These are phyloP conservation scores for Entomobrya multifasciata DNA, from an alignment of 2,888 invertebrate species.

Conservation along the genomic window DNA sequence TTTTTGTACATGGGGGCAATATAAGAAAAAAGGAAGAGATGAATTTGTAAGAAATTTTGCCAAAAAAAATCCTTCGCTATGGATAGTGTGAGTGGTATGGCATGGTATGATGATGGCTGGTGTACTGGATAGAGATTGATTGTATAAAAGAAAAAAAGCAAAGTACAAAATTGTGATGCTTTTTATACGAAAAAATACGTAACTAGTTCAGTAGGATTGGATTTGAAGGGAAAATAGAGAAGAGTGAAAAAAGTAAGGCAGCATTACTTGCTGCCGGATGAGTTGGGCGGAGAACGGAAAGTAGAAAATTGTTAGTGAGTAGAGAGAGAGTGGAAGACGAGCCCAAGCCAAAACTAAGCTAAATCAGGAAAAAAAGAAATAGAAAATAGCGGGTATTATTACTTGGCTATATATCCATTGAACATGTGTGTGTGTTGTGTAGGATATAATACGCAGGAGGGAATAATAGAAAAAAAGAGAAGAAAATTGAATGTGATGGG, in stretches of 20 bases:
- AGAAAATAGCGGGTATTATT: conserved; percentile 8
- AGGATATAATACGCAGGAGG: too few species aligned
- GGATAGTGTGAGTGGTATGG: not conserved
- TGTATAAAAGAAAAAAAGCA: conserved; percentile 22
- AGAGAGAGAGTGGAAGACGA: not conserved
- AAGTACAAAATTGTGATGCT: too few species aligned
- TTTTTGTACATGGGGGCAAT: not conserved
- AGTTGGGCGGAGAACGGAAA: conserved; percentile 49
- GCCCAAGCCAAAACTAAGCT: conserved; percentile 12
- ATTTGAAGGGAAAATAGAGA: not conserved
- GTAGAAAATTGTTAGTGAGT: conserved; percentile 14
- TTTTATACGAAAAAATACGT: too few species aligned
- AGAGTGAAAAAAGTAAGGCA: not conserved
- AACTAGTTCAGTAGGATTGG: conserved; percentile 7
- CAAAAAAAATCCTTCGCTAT: conserved; percentile 2
- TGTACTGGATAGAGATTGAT: conserved; percentile 61
- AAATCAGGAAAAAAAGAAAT: too few species aligned
- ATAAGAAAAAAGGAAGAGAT: not conserved
- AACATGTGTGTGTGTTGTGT: too few species aligned
- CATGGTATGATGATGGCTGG: too few species aligned
- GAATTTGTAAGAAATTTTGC: conserved; percentile 18
- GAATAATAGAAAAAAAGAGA: conserved; percentile 10
- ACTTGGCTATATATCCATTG: not conserved
- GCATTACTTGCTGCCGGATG: conserved; percentile 50
- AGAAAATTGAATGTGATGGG: conserved; percentile 54